Percentiles rank a stretch among this genome's conserved stretches.
Evolutionary conservation across 2,888 invertebrate genomes (phyloP).

Genomic region (Agonopterix heracliana): DNA sequence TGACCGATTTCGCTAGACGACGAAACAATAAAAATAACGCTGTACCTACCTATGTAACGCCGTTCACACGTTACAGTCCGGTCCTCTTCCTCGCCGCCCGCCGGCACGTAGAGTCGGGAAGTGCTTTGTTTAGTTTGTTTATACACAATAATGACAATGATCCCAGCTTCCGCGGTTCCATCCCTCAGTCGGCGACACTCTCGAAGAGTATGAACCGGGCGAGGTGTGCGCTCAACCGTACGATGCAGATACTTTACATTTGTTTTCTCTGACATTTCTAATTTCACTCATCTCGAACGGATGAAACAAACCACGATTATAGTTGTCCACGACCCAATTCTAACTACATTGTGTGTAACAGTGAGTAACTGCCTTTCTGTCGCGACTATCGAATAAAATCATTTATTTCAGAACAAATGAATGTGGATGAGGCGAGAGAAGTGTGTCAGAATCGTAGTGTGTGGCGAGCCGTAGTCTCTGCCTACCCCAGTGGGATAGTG

Average conservation of each 20-base stretch:
- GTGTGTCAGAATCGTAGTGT: too few species aligned
- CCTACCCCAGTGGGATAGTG: too few species aligned
- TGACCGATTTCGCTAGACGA: constrained; percentile 16
- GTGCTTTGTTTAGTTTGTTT: background rate
- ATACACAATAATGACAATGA: background rate
- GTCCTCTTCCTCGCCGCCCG: too few species aligned
- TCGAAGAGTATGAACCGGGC: background rate
- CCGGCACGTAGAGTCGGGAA: too few species aligned
- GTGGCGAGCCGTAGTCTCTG: too few species aligned
- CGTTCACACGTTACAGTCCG: background rate
- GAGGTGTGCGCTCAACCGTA: constrained; percentile 12
- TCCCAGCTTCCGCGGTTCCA: background rate
- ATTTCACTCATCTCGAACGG: constrained; percentile 36
- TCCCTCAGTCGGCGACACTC: background rate
- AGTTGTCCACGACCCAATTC: too few species aligned
- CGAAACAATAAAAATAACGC: constrained; percentile 19
- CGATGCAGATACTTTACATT: constrained; percentile 18
- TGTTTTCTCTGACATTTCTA: constrained; percentile 51
- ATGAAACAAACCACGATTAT: background rate
- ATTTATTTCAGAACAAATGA: too few species aligned
- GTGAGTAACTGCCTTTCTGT: too few species aligned
- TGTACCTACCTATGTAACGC: background rate
- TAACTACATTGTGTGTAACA: too few species aligned
- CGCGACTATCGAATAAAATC: too few species aligned
- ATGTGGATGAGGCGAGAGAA: too few species aligned